Base-by-base conservation (phyloP, 2,797 vertebrate genomes). In the Argentina silus region DNA sequence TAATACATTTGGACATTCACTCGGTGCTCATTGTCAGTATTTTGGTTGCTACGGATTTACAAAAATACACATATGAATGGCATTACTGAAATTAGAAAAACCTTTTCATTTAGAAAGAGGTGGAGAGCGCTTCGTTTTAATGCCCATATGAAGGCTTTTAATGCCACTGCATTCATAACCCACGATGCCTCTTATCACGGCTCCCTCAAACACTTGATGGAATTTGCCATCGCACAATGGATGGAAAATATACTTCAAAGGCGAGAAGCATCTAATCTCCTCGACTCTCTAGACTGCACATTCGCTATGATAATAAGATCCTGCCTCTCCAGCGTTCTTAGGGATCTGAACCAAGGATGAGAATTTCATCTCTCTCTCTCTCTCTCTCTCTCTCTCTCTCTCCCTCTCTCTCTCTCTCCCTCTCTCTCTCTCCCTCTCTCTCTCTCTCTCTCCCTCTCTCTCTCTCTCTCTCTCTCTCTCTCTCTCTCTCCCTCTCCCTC, bases 161-260 rank as follows among this genome's bases (percentile, higher is more conserved):
- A 90, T 87, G 86, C 84, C 12, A 70, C 84, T 67, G 84, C 89
- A 88, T 89, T 90, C 85, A 87, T 81, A 87, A 85, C 83, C 27
- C 27, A 36, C 85, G 81, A 9, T 74, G 78, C 85, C 75, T 87
- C 89, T 90, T 90, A 92, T 90, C 89, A 15, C 19, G 0, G 82
- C 85, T 85, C 79, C 77, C 81, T 86, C 85, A 80, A 83, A 86
- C 90, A 88, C 86, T 91, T 92, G 90, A 90, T 91, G 90, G 90
- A 93, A 90, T 92, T 92, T 90, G 90, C 88, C 86, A 77, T 78
- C 68, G 14, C 89, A 90, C 91, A 91, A 90, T 91, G 89, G 85
- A 81, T 51, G 87, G 81, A 84, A 92, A 90, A 88, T 87, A 88
- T 78, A 91, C 91, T 90, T 93, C 92, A 92, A 90, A 92, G 90